Base-by-base conservation (phyloP, 2,113 vertebrate species). In the Tupaia tana region DNA sequence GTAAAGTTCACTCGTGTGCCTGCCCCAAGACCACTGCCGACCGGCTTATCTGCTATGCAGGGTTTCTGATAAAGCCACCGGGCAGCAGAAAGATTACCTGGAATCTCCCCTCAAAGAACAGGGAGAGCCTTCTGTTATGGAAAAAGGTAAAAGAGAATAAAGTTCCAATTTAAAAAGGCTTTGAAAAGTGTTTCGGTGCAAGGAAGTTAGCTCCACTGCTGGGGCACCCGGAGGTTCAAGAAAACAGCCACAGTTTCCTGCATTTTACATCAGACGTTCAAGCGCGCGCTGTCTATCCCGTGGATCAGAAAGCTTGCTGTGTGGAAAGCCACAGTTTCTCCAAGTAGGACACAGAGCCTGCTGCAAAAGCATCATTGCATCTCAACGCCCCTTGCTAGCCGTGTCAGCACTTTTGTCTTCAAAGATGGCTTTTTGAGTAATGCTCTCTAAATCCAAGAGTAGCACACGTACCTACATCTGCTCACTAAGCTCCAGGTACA, bases 311-410 rank as follows among this genome's bases (percentile, higher is more conserved):
- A 90, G 91, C 93, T 56, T 77, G 59, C 18, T 14, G 1, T 3
- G 71, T 67, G 79, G 54, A 96, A 94, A 97, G 64, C 25, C 56
- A 88, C 22, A 58, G 54, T 61, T 92, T 92, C 96, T 96, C 96
- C 96, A 97, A 96, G 67, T 2, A 94, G 96, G 82, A 96, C 95
- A 92, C 96, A 79, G 24, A 75, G 77, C 75, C 71, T 94, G 78
- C 83, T 95, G 54, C 90, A 27, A 87, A 96, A 84, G 95, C 96
- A 97, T 97, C 97, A 88, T 97, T 95, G 83, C 84, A 75, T 82
- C 90, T 95, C 90, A 59, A 69, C 95, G 97, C 95, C 89, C 86
- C 83, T 82, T 91, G 69, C 94, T 89, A 73, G 89, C 64, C 94
- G 95, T 67, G 15, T 29, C 56, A 67, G 64, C 52, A 56, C 69